Percentiles rank a stretch among this genome's conserved stretches.
Evolutionary conservation across 2,797 vertebrate genomes (phyloP).

Genomic region (Lagothrix lagotricha): DNA sequence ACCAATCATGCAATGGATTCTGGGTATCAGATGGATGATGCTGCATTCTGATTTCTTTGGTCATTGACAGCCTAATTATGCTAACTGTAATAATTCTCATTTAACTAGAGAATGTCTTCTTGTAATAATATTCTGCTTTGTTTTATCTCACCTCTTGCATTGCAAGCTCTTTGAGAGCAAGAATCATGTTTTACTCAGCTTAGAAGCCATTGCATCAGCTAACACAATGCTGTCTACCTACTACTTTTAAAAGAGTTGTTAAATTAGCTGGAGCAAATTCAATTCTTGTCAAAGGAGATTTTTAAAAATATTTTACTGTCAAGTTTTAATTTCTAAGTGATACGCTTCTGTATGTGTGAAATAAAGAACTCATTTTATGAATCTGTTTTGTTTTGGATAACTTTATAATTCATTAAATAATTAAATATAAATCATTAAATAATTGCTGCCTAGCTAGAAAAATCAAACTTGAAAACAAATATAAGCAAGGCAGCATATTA

Average conservation of each 20-base stretch:
- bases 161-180: not conserved
- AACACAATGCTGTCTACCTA: not conserved
- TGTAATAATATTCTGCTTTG: not conserved
- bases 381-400: not conserved
- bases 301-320: not conserved
- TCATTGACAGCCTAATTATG: not conserved
- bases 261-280: slow-evolving; percentile 7
- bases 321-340: slow-evolving; percentile 21
- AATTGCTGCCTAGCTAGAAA: not conserved
- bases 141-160: not conserved
- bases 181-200: not conserved
- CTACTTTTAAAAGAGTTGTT: not conserved
- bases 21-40: not conserved
- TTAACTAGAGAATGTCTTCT: slow-evolving; percentile 6
- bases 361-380: not conserved
- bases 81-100: not conserved
- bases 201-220: not conserved
- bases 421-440: not conserved
- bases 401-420: not conserved
- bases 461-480: not conserved
- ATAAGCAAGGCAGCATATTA: not conserved
- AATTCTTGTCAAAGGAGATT: not conserved
- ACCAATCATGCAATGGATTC: not conserved
- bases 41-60: not conserved
- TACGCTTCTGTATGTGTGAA: not conserved